A percentile compares a stretch with the other conserved stretches of the same genome.
Conservation (phyloP, 2,113 vertebrate genomes). For the Anas platyrhynchos region DNA sequence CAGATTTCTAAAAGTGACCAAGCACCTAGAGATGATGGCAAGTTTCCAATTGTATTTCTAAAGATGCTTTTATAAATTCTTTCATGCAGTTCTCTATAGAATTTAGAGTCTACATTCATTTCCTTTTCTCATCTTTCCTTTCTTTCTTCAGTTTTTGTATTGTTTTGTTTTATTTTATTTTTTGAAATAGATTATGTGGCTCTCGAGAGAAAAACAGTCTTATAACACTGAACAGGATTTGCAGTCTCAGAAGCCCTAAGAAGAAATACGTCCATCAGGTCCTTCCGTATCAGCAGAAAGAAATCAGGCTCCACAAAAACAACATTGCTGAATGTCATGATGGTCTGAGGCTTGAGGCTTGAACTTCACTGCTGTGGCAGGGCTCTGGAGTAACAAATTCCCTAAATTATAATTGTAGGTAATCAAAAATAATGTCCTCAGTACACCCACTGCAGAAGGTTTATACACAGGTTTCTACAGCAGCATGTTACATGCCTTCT, state of each 20-base stretch:
- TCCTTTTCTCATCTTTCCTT: background rate
- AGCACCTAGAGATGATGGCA: background rate
- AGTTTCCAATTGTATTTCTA: slow-evolving; percentile 1
- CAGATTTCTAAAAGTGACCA: slow-evolving; percentile 10
- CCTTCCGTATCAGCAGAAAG: background rate
- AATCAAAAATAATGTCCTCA: background rate
- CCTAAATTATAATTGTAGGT: background rate
- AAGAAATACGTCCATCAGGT: fast-evolving
- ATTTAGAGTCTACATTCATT: background rate
- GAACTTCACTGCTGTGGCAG: background rate
- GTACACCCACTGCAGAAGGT: fast-evolving
- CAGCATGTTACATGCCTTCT: background rate
- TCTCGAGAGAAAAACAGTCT: background rate
- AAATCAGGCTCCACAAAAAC: background rate
- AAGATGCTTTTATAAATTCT: background rate
- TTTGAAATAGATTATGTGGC: background rate
- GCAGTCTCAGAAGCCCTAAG: background rate
- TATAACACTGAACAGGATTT: background rate
- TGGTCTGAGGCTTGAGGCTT: background rate
- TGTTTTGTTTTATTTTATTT: background rate
- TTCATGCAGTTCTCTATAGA: background rate
- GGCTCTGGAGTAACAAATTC: background rate
- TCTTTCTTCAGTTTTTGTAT: background rate
- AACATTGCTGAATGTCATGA: background rate
- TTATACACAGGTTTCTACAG: background rate